These are phyloP conservation scores for Centrocercus urophasianus DNA, from an alignment of 2,113 vertebrate species.

Conservation along the genomic window DNA sequence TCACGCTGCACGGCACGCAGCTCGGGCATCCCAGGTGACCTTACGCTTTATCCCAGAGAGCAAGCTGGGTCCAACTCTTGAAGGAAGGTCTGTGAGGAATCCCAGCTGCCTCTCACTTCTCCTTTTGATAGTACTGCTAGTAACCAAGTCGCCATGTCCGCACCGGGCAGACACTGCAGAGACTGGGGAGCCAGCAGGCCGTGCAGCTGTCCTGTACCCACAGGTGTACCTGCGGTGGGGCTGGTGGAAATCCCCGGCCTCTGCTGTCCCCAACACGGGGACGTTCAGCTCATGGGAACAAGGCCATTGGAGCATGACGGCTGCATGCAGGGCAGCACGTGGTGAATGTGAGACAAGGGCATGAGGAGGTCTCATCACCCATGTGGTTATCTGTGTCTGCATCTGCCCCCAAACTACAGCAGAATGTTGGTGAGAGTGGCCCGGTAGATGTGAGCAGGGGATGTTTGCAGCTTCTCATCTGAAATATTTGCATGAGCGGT, in stretches of 20 bases:
- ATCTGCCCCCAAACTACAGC: rapidly evolving
- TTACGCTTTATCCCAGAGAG: not conserved
- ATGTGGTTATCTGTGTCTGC: not conserved
- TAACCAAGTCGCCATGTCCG: not conserved
- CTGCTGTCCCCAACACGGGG: not conserved
- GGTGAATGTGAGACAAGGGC: not conserved
- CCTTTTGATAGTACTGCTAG: not conserved
- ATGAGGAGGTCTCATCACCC: not conserved
- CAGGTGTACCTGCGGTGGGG: not conserved
- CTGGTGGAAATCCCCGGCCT: not conserved
- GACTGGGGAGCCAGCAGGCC: not conserved
- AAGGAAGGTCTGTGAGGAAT: rapidly evolving
- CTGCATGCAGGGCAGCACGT: not conserved
- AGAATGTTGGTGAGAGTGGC: rapidly evolving
- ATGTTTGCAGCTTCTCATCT: conserved; percentile 27
- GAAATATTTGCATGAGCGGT: conserved; percentile 54
- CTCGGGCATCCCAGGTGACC: not conserved
- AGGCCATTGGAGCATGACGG: not conserved
- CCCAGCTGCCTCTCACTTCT: conserved; percentile 42
- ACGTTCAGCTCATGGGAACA: not conserved
- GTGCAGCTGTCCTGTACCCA: rapidly evolving
- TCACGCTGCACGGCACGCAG: not conserved
- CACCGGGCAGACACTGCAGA: rapidly evolving
- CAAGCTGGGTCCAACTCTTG: not conserved
- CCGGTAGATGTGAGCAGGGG: conserved; percentile 7